phyloP scores from a whole-genome alignment of 2,113 vertebrate species.

The Eolophus roseicapilla region DNA sequence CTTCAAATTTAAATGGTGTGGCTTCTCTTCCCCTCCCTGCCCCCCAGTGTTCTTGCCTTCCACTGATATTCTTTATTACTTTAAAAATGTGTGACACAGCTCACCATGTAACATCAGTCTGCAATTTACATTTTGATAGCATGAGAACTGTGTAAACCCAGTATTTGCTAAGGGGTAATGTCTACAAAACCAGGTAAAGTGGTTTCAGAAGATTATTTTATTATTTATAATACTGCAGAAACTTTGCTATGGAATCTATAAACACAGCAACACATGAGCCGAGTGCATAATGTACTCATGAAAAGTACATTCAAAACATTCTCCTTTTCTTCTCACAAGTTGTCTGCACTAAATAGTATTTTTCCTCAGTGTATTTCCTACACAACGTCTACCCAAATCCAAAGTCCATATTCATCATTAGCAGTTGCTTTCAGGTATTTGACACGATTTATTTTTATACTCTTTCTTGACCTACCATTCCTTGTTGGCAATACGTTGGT shows the following conservation, averaged over 20 bases:
- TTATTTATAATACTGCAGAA: background rate
- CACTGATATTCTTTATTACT: background rate
- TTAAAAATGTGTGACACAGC: background rate
- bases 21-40: background rate
- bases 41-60: background rate
- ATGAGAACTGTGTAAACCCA: background rate
- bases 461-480: background rate
- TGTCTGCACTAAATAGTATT: background rate
- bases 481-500: background rate
- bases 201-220: background rate
- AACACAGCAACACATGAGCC: background rate
- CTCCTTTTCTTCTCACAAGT: background rate
- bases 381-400: background rate
- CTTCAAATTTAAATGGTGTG: background rate
- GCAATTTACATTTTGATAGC: conserved; percentile 14
- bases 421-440: background rate
- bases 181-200: background rate
- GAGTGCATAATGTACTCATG: background rate
- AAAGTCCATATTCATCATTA: background rate
- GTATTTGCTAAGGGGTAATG: background rate
- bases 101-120: background rate
- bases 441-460: background rate
- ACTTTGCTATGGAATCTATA: background rate
- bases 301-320: background rate
- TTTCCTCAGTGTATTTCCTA: background rate